Conservation (phyloP, 1,140 invertebrate species). For the Bombus confusus region DNA sequence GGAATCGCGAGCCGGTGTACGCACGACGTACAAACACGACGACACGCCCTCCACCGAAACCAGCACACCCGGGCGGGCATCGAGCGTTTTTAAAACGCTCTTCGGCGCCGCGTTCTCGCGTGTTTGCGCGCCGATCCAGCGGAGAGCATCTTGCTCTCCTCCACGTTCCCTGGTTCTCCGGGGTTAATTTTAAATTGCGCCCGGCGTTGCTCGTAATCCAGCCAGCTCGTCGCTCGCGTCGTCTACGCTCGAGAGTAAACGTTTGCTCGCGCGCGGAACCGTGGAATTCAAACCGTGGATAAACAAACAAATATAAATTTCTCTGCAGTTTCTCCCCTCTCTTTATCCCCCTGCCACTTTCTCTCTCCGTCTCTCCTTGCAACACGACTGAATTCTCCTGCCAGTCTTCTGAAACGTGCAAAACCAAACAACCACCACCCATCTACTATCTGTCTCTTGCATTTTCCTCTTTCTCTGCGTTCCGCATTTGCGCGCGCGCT, state of each 20-base stretch:
- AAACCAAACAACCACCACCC: background rate
- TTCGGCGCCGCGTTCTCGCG: background rate
- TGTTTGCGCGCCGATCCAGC: slow-evolving; percentile 33
- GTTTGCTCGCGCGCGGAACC: slow-evolving; percentile 10
- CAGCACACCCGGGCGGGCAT: too few species aligned
- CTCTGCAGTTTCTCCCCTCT: background rate
- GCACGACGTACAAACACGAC: background rate
- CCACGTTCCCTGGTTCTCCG: background rate
- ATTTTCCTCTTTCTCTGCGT: background rate
- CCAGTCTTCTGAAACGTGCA: background rate
- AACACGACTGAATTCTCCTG: background rate
- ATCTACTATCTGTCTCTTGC: background rate
- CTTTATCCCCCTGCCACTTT: too few species aligned
- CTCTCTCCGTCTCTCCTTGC: background rate
- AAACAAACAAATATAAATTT: slow-evolving; percentile 53
- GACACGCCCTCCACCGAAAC: background rate
- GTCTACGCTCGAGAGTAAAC: slow-evolving; percentile 18
- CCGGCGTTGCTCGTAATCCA: slow-evolving; percentile 27
- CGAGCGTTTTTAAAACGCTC: slow-evolving; percentile 14
- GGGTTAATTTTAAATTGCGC: slow-evolving; percentile 47
- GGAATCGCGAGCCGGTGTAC: background rate
- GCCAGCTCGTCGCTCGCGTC: background rate
- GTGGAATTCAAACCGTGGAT: slow-evolving; percentile 24
- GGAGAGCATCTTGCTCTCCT: slow-evolving; percentile 15
- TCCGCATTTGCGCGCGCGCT: background rate